Percentiles rank a stretch among this genome's conserved stretches.
These are phyloP conservation scores for Peucedramus taeniatus DNA, from an alignment of 2,113 vertebrate species.

Conservation along the genomic window DNA sequence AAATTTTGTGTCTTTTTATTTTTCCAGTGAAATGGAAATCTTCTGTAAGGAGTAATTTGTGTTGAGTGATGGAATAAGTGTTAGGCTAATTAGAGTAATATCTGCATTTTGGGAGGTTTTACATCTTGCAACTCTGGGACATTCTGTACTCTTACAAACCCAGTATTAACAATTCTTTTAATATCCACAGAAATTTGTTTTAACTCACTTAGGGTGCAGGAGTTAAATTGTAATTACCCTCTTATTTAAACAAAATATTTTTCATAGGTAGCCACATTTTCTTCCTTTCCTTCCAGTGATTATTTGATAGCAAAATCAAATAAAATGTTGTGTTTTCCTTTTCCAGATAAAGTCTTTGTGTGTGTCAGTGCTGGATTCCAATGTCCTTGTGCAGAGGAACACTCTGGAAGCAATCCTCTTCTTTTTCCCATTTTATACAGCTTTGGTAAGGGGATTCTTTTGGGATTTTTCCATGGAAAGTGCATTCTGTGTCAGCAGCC, in stretches of 20 bases:
- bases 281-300: background rate
- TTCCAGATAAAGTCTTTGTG: constrained; percentile 84
- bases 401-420: constrained; percentile 90
- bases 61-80: background rate
- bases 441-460: constrained; percentile 76
- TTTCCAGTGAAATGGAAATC: background rate
- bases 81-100: background rate
- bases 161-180: background rate
- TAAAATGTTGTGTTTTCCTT: background rate
- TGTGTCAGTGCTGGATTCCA: constrained; percentile 87
- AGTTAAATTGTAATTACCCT: background rate
- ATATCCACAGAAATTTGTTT: background rate
- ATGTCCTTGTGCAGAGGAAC: constrained; percentile 94
- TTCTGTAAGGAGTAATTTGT: background rate
- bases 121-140: background rate
- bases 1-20: background rate
- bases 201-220: background rate
- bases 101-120: background rate
- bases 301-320: background rate
- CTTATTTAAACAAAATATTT: background rate
- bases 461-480: background rate
- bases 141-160: background rate
- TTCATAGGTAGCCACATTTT: background rate
- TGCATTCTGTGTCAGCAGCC: background rate
- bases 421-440: constrained; percentile 89